phyloP scores from a whole-genome alignment of 1,140 invertebrate species.

The Venturia canescens region DNA sequence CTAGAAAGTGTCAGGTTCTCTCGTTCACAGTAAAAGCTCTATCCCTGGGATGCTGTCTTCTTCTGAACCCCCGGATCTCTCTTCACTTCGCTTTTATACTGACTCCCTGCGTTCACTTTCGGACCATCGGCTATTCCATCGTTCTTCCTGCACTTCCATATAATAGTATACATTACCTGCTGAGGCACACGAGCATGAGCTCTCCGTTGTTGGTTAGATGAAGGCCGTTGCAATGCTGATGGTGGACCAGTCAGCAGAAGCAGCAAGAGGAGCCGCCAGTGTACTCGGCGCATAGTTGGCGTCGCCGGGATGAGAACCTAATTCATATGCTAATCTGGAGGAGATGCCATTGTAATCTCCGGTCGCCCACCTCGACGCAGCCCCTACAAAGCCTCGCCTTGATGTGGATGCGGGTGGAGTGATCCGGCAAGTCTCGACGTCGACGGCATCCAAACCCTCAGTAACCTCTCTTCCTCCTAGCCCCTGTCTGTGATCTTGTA shows the following conservation, averaged over 20 bases:
- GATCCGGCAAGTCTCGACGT: constrained; percentile 63
- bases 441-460: constrained; percentile 37
- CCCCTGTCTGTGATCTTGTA: constrained; percentile 45
- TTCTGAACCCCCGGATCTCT: neutral
- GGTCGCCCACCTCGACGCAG: constrained; percentile 69
- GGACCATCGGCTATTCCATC: constrained; percentile 31
- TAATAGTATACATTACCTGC: constrained; percentile 41
- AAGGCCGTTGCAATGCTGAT: constrained; percentile 26
- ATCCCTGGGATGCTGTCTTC: neutral
- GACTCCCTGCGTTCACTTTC: constrained; percentile 18
- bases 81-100: constrained; percentile 16
- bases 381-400: constrained; percentile 73
- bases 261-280: constrained; percentile 48
- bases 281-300: constrained; percentile 37
- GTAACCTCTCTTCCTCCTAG: constrained; percentile 41
- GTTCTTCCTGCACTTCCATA: constrained; percentile 29
- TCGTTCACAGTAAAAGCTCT: neutral
- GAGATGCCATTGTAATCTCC: constrained; percentile 78
- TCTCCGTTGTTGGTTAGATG: constrained; percentile 35
- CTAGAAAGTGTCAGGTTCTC: neutral
- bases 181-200: constrained; percentile 16
- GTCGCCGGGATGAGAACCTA: constrained; percentile 63
- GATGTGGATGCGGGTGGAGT: constrained; percentile 70
- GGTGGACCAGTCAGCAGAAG: constrained; percentile 34
- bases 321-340: constrained; percentile 77